A percentile compares a stretch with the other conserved stretches of the same genome.
Evolutionary conservation across 2,888 invertebrate genomes (phyloP).

Genomic region (Aspidiotus rigidus): DNA sequence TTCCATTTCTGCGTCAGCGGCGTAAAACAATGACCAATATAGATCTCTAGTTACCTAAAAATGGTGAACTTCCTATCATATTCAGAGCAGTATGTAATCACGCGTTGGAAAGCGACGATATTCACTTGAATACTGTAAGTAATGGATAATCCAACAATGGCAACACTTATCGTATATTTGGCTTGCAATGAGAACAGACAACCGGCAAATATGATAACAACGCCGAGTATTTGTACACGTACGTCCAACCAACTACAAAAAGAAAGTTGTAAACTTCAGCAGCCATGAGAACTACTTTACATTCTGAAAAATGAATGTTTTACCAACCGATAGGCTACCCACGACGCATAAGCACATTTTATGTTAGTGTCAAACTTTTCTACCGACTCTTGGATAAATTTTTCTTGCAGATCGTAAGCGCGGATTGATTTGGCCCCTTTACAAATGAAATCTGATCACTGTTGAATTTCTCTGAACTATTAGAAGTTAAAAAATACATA

Average conservation of each 20-base stretch:
- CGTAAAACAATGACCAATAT: conserved; percentile 94
- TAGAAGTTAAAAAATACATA: neutral
- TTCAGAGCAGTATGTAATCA: neutral
- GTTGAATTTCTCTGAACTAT: neutral
- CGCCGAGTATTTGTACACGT: conserved; percentile 91
- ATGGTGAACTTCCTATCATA: no score
- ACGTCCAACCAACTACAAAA: conserved; percentile 77
- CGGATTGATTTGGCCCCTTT: conserved; percentile 65
- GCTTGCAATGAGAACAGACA: conserved; percentile 83
- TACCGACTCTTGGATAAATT: conserved; percentile 84
- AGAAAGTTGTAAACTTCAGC: no score
- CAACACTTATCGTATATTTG: conserved; percentile 60
- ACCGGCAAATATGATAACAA: conserved; percentile 87
- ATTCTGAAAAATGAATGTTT: neutral
- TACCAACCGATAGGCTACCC: conserved; percentile 68
- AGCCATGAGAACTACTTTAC: no score
- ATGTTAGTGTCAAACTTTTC: conserved; percentile 85
- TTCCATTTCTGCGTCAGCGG: conserved; percentile 93
- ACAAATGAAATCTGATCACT: no score
- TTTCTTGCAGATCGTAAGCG: conserved; percentile 68
- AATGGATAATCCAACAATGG: conserved; percentile 78
- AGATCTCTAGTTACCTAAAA: conserved; percentile 92
- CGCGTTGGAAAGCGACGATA: conserved; percentile 37
- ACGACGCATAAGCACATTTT: conserved; percentile 82
- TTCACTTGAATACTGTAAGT: conserved; percentile 72